Evolutionary conservation across 1,140 invertebrate genomes (phyloP).

Genomic region (Drosophila ananassae): DNA sequence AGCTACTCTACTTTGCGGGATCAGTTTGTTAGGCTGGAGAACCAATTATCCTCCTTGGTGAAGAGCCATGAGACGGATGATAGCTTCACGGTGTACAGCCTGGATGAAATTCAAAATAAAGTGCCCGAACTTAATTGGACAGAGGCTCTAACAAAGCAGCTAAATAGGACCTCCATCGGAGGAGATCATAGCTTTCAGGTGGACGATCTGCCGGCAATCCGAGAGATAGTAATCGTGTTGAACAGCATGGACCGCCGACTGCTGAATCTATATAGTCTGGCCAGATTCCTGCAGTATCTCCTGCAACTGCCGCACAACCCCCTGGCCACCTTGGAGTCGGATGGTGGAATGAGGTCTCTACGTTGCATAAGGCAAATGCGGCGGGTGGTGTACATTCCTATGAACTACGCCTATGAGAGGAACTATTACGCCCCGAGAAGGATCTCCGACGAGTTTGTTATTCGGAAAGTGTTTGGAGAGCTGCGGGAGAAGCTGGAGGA

Average conservation of each 20-base stretch:
- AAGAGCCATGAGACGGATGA: constrained; percentile 28
- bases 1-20: constrained; percentile 15
- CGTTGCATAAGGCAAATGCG: constrained; percentile 65
- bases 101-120: constrained; percentile 39
- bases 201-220: constrained; percentile 48
- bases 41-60: constrained; percentile 10
- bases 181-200: constrained; percentile 43
- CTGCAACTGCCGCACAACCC: constrained; percentile 60
- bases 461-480: constrained; percentile 56
- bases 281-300: constrained; percentile 54
- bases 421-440: constrained; percentile 47
- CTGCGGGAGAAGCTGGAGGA: constrained; percentile 46
- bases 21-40: constrained; percentile 31
- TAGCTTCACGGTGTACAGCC: constrained; percentile 18
- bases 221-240: constrained; percentile 22
- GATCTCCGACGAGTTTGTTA: constrained; percentile 44
- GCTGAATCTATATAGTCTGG: constrained; percentile 49
- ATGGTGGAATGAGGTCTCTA: background rate
- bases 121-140: constrained; percentile 52
- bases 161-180: constrained; percentile 11
- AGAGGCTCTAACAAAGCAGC: constrained; percentile 24
- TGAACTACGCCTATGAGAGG: constrained; percentile 67
- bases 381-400: constrained; percentile 60
- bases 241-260: constrained; percentile 40
- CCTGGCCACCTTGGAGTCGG: constrained; percentile 12